phyloP scores from a whole-genome alignment of 2,888 invertebrate species.

The Lordiphosa andalusiaca region DNA sequence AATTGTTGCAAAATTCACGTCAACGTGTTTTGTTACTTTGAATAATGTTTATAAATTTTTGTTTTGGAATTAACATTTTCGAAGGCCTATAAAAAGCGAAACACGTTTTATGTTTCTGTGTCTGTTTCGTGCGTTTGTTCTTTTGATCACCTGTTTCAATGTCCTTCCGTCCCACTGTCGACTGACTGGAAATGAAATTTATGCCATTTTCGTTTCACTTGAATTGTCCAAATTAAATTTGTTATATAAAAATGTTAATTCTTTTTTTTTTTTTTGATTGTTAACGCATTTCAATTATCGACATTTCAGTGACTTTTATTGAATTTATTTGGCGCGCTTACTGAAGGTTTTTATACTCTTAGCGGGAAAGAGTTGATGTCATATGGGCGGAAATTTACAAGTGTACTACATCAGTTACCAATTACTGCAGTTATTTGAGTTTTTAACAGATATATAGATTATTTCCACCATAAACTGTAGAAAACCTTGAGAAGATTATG shows the following conservation, averaged over 20 bases:
- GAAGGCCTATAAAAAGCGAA: slow-evolving; percentile 29
- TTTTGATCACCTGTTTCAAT: slow-evolving; percentile 24
- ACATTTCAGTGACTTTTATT: slow-evolving; percentile 55
- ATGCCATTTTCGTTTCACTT: slow-evolving; percentile 45
- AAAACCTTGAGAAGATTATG: no score
- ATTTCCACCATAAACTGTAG: no score
- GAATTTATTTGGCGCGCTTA: slow-evolving; percentile 48
- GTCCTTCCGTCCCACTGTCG: slow-evolving; percentile 23
- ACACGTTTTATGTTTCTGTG: slow-evolving; percentile 10
- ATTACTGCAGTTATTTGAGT: no score
- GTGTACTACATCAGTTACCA: no score
- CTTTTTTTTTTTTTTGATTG: slow-evolving; percentile 18
- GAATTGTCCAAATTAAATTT: slow-evolving; percentile 57
- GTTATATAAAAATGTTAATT: slow-evolving; percentile 53
- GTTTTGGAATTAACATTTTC: background rate
- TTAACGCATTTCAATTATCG: slow-evolving; percentile 53
- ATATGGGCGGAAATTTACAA: no score
- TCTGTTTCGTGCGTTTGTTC: background rate
- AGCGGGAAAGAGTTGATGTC: no score
- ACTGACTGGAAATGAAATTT: slow-evolving; percentile 37
- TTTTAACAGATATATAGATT: no score
- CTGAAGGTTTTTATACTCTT: no score
- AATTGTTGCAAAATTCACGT: slow-evolving; percentile 32
- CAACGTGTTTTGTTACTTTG: slow-evolving; percentile 27
- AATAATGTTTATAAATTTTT: slow-evolving; percentile 34